Conservation (phyloP, 2,113 vertebrate genomes). For the Corydoras sp. region DNA sequence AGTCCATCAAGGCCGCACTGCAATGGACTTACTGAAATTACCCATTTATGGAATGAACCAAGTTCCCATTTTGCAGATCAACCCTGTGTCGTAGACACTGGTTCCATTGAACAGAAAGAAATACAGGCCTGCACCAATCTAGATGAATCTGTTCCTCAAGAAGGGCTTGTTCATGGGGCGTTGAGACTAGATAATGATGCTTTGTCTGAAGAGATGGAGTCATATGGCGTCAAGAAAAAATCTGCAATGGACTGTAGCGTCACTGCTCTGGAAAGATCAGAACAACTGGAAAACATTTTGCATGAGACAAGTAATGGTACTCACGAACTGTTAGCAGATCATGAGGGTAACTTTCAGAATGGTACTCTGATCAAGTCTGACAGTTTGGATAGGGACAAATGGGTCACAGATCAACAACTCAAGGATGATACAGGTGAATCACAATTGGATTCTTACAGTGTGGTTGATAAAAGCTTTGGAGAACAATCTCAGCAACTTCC, state of each 20-base stretch:
- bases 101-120: conserved; percentile 14
- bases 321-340: conserved; percentile 15
- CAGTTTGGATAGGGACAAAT: conserved; percentile 36
- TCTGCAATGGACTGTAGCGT: conserved; percentile 18
- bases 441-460: conserved; percentile 55
- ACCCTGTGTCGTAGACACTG: not conserved
- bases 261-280: not conserved
- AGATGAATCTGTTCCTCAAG: conserved; percentile 35
- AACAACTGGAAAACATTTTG: conserved; percentile 14
- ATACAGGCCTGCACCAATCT: conserved; percentile 16
- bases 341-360: conserved; percentile 39
- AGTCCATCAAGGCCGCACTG: conserved; percentile 41
- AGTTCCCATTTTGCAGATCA: conserved; percentile 1
- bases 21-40: conserved; percentile 33
- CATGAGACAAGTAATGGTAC: conserved; percentile 8
- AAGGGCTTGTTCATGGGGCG: not conserved
- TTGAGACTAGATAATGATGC: conserved; percentile 27
- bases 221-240: not conserved
- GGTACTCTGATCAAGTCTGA: conserved; percentile 16
- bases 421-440: too few species aligned
- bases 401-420: too few species aligned
- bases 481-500: conserved; percentile 58
- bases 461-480: conserved; percentile 4
- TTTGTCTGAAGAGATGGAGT: conserved; percentile 14
- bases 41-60: not conserved